phyloP scores from a whole-genome alignment of 2,113 vertebrate genomes.

The Typhlomys cinereus region DNA sequence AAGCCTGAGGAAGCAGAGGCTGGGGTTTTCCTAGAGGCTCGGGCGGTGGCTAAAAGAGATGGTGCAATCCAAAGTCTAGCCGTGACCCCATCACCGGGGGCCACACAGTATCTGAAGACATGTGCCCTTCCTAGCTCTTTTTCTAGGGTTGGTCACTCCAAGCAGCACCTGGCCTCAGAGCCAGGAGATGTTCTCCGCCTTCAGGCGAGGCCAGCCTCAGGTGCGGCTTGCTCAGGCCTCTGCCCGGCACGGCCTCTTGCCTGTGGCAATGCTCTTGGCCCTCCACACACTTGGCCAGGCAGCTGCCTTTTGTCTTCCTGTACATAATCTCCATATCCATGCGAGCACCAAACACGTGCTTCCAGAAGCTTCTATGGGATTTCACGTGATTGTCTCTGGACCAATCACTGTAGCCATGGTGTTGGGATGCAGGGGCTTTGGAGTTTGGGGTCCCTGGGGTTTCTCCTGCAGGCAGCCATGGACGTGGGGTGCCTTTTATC shows the following conservation, averaged over 20 bases:
- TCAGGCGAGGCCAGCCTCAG: not conserved
- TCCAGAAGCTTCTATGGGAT: not conserved
- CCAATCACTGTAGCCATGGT: accelerated
- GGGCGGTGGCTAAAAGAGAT: not conserved
- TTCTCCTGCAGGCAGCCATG: not conserved
- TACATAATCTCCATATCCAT: too few relatives aligned
- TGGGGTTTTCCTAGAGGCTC: not conserved
- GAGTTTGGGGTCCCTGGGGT: not conserved
- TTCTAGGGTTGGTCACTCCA: not conserved
- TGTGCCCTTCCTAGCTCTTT: accelerated
- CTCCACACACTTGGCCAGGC: too few relatives aligned
- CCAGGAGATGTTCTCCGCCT: accelerated
- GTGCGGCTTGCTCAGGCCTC: accelerated
- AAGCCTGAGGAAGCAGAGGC: not conserved
- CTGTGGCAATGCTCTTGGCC: not conserved
- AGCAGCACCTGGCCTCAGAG: accelerated
- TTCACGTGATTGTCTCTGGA: accelerated
- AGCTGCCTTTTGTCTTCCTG: accelerated
- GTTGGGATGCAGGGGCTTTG: not conserved
- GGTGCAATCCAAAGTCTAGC: accelerated
- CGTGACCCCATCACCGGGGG: accelerated
- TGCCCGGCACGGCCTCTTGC: accelerated
- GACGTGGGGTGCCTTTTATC: accelerated
- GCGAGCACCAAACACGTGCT: not conserved
- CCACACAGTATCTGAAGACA: not conserved